phyloP scores from a whole-genome alignment of 1,140 invertebrate species.

The Ylistrum balloti region DNA sequence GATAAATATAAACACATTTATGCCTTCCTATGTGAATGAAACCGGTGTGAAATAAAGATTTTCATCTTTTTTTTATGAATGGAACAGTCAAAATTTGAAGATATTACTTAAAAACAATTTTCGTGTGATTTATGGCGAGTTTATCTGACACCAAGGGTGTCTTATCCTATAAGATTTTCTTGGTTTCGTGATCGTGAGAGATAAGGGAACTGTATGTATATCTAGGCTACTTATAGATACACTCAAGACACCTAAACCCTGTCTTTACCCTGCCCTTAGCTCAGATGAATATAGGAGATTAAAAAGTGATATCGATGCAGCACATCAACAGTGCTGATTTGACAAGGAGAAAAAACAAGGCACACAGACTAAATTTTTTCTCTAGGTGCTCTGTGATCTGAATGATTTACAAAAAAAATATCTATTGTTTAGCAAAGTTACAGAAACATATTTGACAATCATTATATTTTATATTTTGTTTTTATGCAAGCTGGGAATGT shows the following conservation, averaged over 20 bases:
- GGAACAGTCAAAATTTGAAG: conserved; percentile 22
- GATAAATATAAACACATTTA: background rate
- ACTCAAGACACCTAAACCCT: background rate
- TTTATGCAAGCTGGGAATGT: too few species aligned
- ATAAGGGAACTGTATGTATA: background rate
- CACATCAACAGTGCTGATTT: background rate
- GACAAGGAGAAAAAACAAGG: background rate
- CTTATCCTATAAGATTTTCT: background rate
- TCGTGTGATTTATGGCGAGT: background rate
- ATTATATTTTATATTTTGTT: too few species aligned
- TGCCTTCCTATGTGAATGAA: background rate
- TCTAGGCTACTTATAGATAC: background rate
- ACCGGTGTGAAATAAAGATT: conserved; percentile 5
- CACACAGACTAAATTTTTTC: background rate
- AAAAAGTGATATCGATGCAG: background rate
- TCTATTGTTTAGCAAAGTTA: background rate
- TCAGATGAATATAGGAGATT: background rate
- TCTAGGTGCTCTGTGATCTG: too few species aligned
- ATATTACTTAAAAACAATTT: conserved; percentile 40
- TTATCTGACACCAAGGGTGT: conserved; percentile 31
- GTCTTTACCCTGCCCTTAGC: background rate
- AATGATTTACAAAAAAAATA: too few species aligned
- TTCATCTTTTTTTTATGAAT: background rate
- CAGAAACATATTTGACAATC: too few species aligned
- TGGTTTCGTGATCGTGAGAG: background rate